These are phyloP conservation scores for Drosophila setifemur DNA, from an alignment of 1,140 invertebrate genomes.

Conservation along the genomic window DNA sequence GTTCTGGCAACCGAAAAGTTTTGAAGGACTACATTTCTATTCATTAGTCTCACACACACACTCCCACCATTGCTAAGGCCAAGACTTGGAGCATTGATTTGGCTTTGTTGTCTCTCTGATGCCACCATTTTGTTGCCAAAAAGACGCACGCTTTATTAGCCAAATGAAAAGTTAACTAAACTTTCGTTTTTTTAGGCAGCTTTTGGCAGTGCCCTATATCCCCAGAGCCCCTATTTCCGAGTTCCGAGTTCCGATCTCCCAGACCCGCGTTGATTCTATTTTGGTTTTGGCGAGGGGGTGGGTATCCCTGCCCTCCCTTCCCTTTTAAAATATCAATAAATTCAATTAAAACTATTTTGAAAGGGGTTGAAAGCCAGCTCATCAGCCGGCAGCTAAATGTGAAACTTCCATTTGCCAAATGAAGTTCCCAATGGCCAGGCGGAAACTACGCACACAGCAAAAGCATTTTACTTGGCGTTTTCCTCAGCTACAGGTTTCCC, in stretches of 20 bases:
- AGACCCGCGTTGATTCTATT: conserved; percentile 10
- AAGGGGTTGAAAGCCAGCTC: conserved; percentile 47
- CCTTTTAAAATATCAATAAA: conserved; percentile 54
- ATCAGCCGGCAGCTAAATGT: conserved; percentile 23
- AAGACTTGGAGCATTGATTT: conserved; percentile 58
- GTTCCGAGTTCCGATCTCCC: not conserved
- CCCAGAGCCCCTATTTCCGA: not conserved
- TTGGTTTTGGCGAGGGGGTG: conserved; percentile 8
- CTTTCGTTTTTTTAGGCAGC: conserved; percentile 37
- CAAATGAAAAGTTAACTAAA: conserved; percentile 71
- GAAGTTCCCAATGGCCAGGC: conserved; percentile 7
- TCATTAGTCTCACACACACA: conserved; percentile 55
- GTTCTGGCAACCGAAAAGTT: conserved; percentile 59
- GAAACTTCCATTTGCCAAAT: conserved; percentile 40
- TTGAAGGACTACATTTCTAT: conserved; percentile 76
- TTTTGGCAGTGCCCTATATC: conserved; percentile 10
- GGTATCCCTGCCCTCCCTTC: not conserved
- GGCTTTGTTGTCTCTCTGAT: conserved; percentile 27
- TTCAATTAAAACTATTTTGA: conserved; percentile 63
- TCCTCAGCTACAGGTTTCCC: not conserved
- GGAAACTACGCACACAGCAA: conserved; percentile 1
- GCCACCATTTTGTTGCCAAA: conserved; percentile 41
- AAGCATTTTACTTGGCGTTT: not conserved
- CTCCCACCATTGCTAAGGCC: not conserved
- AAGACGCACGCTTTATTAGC: conserved; percentile 71